These are phyloP conservation scores for Etheostoma spectabile DNA, from an alignment of 2,113 vertebrate species.

Conservation along the genomic window DNA sequence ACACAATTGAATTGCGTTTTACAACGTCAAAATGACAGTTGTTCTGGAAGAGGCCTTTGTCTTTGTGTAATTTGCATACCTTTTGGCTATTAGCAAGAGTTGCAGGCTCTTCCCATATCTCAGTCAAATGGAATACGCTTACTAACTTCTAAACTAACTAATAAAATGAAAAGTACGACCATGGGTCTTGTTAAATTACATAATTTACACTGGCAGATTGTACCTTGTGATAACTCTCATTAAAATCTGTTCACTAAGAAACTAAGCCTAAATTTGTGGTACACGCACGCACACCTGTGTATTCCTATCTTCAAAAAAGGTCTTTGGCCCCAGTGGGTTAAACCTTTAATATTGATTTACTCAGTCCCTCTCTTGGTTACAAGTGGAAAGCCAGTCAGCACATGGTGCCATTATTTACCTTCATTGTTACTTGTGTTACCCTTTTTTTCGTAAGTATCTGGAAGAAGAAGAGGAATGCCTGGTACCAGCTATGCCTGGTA, in stretches of 20 bases:
- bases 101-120: not conserved
- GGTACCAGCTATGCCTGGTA: not conserved
- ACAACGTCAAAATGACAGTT: not conserved
- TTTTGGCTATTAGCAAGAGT: slow-evolving; percentile 26
- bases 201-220: not conserved
- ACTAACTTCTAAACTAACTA: not conserved
- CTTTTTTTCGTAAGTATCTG: not conserved
- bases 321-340: slow-evolving; percentile 5
- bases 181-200: not conserved
- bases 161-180: not conserved
- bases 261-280: not conserved
- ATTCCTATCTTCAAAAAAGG: not conserved
- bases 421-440: not conserved
- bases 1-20: not conserved
- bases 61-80: not conserved
- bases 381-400: not conserved
- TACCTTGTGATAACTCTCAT: not conserved
- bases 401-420: not conserved
- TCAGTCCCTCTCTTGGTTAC: not conserved
- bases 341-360: slow-evolving; percentile 27
- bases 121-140: not conserved
- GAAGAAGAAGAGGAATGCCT: not conserved
- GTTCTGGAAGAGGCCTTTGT: slow-evolving; percentile 5
- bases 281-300: not conserved
- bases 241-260: not conserved